Conservation (phyloP, 2,888 invertebrate genomes). For the Plemyria rubiginata region DNA sequence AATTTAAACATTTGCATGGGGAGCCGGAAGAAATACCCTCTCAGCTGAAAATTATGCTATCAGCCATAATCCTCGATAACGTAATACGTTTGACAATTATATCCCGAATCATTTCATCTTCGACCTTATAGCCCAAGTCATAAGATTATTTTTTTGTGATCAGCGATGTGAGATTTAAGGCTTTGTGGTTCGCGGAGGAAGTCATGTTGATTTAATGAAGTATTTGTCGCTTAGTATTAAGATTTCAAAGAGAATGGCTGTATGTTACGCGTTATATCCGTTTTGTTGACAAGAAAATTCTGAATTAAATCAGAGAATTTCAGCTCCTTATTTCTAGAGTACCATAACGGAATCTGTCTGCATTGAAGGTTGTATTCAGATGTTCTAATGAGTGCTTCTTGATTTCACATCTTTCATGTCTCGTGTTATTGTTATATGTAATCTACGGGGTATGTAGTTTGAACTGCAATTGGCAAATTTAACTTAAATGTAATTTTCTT, state of each 20-base stretch:
- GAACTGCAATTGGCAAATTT: too few species aligned
- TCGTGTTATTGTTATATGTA: too few species aligned
- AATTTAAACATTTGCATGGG: background rate
- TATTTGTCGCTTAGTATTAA: slow-evolving; percentile 38
- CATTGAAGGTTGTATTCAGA: background rate
- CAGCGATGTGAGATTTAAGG: background rate
- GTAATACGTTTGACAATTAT: slow-evolving; percentile 33
- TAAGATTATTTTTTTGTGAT: slow-evolving; percentile 11
- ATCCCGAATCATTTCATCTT: background rate
- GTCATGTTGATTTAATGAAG: slow-evolving; percentile 40
- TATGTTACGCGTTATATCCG: slow-evolving; percentile 29
- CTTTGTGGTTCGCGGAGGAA: slow-evolving; percentile 17
- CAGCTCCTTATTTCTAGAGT: background rate
- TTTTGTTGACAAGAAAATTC: slow-evolving; percentile 32
- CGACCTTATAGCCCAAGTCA: background rate
- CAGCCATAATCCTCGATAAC: slow-evolving; percentile 38
- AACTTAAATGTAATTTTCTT: too few species aligned
- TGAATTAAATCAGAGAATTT: background rate
- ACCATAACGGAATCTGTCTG: background rate
- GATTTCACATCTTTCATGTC: too few species aligned
- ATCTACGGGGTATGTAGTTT: too few species aligned
- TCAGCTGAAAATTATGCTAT: slow-evolving; percentile 48
- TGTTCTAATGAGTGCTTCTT: background rate
- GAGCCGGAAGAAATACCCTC: slow-evolving; percentile 44
- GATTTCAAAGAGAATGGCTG: slow-evolving; percentile 37